A percentile compares a stretch with the other conserved stretches of the same genome.
phyloP scores from a whole-genome alignment of 2,888 invertebrate species.

The Rhagonycha fulva region DNA sequence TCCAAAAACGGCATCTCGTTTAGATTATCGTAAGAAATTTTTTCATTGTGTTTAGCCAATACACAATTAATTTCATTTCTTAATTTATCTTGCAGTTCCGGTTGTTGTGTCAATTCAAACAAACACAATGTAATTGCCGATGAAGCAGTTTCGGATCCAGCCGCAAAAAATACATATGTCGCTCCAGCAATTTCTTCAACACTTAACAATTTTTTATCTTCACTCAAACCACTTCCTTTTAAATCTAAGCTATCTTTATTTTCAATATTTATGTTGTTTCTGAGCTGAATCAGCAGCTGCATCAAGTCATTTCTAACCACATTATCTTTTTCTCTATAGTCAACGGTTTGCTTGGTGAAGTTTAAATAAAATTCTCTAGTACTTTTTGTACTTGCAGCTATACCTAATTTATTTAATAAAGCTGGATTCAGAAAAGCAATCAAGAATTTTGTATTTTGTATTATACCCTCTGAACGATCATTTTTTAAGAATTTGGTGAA shows the following conservation, averaged over 20 bases:
- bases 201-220: constrained; percentile 3
- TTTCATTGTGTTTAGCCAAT: constrained; percentile 47
- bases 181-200: constrained; percentile 35
- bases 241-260: neutral
- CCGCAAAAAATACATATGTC: constrained; percentile 41
- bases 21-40: constrained; percentile 56
- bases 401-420: neutral
- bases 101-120: constrained; percentile 57
- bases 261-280: neutral
- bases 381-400: neutral
- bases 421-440: neutral
- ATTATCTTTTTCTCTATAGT: constrained; percentile 3
- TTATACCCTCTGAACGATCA: constrained; percentile 32
- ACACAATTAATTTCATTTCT: constrained; percentile 52
- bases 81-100: constrained; percentile 52
- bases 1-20: constrained; percentile 57
- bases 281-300: constrained; percentile 9
- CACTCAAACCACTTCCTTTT: too few relatives aligned
- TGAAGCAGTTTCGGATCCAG: constrained; percentile 51
- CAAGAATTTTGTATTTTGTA: neutral
- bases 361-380: neutral
- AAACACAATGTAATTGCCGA: constrained; percentile 54
- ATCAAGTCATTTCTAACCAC: neutral
- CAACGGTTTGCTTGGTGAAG: neutral
- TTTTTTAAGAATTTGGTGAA: constrained; percentile 42